phyloP scores from a whole-genome alignment of 2,797 vertebrate species.

The Myiothlypis chrysogaster region DNA sequence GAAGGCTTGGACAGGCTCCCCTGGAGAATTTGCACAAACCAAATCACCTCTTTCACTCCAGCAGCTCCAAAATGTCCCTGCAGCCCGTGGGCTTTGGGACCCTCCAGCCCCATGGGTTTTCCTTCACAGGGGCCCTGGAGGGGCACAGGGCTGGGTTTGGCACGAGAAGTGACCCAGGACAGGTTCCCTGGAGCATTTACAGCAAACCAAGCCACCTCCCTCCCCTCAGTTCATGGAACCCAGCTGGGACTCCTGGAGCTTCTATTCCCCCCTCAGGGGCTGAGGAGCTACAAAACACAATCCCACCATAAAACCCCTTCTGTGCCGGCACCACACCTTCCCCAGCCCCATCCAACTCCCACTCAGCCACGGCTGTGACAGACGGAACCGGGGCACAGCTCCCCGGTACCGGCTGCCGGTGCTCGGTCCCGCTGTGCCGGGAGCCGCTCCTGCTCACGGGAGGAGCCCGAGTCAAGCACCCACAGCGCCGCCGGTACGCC shows the following conservation, averaged over 20 bases:
- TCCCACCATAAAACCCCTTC: rapidly evolving
- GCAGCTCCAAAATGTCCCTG: no score
- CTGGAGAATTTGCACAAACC: no score
- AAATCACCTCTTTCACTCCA: no score
- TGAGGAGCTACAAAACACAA: rapidly evolving
- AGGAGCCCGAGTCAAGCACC: background rate
- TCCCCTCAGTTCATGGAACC: background rate
- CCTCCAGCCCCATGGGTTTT: rapidly evolving
- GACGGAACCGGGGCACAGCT: rapidly evolving
- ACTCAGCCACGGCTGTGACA: background rate
- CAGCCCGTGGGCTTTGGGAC: background rate
- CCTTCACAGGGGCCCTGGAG: rapidly evolving
- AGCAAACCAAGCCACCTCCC: background rate
- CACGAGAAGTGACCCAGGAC: rapidly evolving
- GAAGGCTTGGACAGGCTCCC: rapidly evolving
- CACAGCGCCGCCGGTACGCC: rapidly evolving
- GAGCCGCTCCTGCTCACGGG: background rate
- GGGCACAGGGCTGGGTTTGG: no score
- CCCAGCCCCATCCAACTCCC: rapidly evolving
- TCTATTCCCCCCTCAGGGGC: background rate
- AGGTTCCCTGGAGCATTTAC: rapidly evolving
- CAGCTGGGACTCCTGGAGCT: rapidly evolving
- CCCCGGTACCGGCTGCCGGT: background rate
- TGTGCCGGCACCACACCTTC: background rate
- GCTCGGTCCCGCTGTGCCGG: background rate